Evolutionary conservation across 2,888 invertebrate genomes (phyloP).

Genomic region (Perdita meconis): DNA sequence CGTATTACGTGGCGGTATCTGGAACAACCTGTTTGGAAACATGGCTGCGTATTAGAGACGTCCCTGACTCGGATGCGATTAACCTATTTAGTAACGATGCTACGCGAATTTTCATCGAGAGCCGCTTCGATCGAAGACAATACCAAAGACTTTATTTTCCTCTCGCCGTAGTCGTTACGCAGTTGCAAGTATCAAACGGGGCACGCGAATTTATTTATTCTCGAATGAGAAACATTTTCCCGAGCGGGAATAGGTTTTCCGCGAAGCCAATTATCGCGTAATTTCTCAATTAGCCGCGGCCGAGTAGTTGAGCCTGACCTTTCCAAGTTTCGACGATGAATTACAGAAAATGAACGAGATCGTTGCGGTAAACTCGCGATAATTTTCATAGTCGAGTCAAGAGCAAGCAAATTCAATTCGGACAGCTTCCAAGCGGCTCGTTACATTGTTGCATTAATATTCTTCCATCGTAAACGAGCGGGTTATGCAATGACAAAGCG

Average conservation of each 20-base stretch:
- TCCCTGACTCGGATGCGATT: conserved; percentile 69
- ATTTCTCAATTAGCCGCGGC: conserved; percentile 26
- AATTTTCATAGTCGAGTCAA: conserved; percentile 17
- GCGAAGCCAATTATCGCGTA: conserved; percentile 15
- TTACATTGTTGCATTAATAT: conserved; percentile 31
- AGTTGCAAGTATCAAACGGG: no score
- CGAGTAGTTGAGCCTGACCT: background rate
- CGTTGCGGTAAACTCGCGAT: background rate
- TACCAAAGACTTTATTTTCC: background rate
- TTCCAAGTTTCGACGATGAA: background rate
- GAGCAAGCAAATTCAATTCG: conserved; percentile 19
- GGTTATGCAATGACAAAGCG: conserved; percentile 56
- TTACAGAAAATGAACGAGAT: conserved; percentile 1
- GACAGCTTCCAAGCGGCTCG: conserved; percentile 13
- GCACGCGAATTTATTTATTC: no score
- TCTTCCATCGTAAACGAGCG: conserved; percentile 19
- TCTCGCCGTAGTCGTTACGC: no score
- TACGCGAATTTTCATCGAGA: conserved; percentile 20
- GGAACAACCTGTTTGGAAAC: conserved; percentile 51
- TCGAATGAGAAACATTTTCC: background rate
- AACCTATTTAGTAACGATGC: conserved; percentile 65
- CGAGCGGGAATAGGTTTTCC: background rate
- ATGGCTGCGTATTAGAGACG: conserved; percentile 59
- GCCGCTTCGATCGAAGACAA: conserved; percentile 27
- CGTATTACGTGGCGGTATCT: conserved; percentile 57